Conservation (phyloP, 2,888 invertebrate genomes). For the Aproaerema taeniolella region DNA sequence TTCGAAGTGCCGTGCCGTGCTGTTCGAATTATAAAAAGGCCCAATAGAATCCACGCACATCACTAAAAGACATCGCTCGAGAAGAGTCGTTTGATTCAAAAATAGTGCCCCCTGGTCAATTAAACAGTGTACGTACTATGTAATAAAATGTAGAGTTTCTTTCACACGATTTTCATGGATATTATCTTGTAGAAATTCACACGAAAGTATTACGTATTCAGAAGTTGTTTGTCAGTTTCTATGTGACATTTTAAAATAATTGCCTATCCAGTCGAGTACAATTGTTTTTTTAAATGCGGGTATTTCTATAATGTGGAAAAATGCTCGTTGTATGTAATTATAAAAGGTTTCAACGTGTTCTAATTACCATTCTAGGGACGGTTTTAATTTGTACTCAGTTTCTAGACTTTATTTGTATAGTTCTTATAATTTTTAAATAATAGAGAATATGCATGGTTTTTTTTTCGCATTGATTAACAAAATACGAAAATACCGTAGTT, state of each 20-base stretch:
- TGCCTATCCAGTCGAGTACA: constrained; percentile 17
- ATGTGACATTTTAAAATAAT: constrained; percentile 47
- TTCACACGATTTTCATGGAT: constrained; percentile 1
- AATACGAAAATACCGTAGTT: too few relatives aligned
- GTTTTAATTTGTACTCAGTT: constrained; percentile 1
- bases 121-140: not conserved
- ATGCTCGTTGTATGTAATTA: constrained; percentile 26
- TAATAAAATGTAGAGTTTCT: not conserved
- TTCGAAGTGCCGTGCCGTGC: too few relatives aligned
- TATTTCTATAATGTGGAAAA: constrained; percentile 28
- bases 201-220: constrained; percentile 26
- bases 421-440: too few relatives aligned
- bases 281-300: constrained; percentile 28
- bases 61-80: too few relatives aligned
- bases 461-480: too few relatives aligned
- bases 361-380: constrained; percentile 2
- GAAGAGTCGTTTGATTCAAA: too few relatives aligned
- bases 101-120: too few relatives aligned
- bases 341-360: constrained; percentile 8
- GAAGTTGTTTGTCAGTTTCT: constrained; percentile 19
- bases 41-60: too few relatives aligned
- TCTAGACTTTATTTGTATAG: too few relatives aligned
- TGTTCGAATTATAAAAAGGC: too few relatives aligned
- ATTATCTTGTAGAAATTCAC: constrained; percentile 24
- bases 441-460: too few relatives aligned